These are phyloP conservation scores for Bettongia penicillata DNA, from an alignment of 2,113 vertebrate genomes.

Conservation along the genomic window DNA sequence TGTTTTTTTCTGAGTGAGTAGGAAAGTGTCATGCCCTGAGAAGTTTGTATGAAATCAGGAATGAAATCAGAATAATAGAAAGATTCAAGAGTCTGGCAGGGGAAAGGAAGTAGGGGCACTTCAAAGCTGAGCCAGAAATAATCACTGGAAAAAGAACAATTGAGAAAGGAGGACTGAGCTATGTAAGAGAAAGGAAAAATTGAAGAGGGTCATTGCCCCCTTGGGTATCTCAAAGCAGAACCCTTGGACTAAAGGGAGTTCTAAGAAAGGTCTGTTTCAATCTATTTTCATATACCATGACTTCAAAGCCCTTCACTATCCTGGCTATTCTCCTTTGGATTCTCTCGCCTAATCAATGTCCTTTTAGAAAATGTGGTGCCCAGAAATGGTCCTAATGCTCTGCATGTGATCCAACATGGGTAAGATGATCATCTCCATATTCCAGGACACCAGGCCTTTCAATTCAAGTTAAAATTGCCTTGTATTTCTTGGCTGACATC, in stretches of 20 bases:
- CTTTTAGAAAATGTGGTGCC: too few species aligned
- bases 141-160: neutral
- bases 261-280: neutral
- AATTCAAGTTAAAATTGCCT: neutral
- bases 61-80: neutral
- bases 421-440: neutral
- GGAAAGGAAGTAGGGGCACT: neutral
- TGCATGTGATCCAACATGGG: too few species aligned
- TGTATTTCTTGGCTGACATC: neutral
- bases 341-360: neutral
- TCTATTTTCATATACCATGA: neutral
- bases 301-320: neutral
- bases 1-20: neutral
- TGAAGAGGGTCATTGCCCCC: neutral
- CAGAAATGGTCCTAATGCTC: neutral
- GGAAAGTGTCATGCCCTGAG: neutral
- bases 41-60: neutral
- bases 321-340: neutral
- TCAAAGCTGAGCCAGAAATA: neutral
- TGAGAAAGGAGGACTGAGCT: neutral
- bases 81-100: neutral
- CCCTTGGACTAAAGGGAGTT: neutral
- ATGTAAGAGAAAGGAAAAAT: neutral
- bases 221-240: neutral
- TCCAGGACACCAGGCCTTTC: neutral